Evolutionary conservation across 2,888 invertebrate species (phyloP).

Genomic region (Leptogaster cylindrica): DNA sequence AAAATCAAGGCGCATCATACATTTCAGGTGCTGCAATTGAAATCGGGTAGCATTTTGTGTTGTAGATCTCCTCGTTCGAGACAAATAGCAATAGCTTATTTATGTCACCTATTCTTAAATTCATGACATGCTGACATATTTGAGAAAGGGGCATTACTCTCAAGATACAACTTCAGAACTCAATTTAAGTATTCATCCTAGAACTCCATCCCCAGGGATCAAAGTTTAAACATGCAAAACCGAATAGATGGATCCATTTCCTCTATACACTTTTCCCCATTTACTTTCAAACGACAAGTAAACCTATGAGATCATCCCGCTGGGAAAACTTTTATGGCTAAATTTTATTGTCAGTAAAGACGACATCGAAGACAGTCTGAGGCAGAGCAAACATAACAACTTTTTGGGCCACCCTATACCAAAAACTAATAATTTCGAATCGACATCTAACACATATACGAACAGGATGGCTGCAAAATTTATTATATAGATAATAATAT

Average conservation of each 20-base stretch:
- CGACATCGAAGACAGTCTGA: neutral
- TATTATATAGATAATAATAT: no score
- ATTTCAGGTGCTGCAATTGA: no score
- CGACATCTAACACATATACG: no score
- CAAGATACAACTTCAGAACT: conserved; percentile 37
- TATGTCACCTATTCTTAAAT: conserved; percentile 29
- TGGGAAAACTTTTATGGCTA: conserved; percentile 35
- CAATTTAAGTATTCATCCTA: conserved; percentile 40
- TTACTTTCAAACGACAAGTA: conserved; percentile 36
- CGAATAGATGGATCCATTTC: conserved; percentile 41
- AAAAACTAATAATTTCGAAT: conserved; percentile 39
- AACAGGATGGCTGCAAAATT: no score
- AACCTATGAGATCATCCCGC: conserved; percentile 39
- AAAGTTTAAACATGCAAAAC: conserved; percentile 41
- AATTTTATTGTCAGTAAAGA: conserved; percentile 33
- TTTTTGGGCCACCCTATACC: conserved; percentile 16
- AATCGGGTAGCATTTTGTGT: no score
- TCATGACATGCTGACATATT: conserved; percentile 36
- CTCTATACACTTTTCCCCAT: conserved; percentile 38
- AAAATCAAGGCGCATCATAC: no score
- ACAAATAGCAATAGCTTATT: no score
- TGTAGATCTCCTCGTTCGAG: no score
- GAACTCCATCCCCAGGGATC: conserved; percentile 35
- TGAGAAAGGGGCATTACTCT: conserved; percentile 24
- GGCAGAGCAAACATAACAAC: conserved; percentile 22